Evolutionary conservation across 1,140 invertebrate species (phyloP), one percentile per base, ranked within the genome.

Genomic region (Brachystomella parvula): DNA sequence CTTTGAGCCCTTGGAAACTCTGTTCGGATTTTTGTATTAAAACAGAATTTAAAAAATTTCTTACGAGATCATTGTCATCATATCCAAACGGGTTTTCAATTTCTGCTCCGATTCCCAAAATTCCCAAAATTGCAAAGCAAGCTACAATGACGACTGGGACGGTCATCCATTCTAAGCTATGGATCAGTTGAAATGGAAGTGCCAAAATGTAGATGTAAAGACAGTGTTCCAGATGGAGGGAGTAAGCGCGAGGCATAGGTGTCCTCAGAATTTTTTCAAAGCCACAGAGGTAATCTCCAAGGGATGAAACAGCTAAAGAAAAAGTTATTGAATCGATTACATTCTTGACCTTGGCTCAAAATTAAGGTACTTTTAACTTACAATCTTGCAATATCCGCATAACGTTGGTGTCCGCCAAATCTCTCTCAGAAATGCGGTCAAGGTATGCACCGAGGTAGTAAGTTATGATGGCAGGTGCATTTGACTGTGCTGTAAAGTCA

Each of bases 211-310:
- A 62, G 9, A 70, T 30, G 59, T 64, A 64, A 53, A 65, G 26
- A 15, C 33, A 21, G 26, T 66, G 64, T 2, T 59, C 47, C 3
- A 70, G 56, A 64, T 70, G 68, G 35, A 64, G 28, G 0, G 68
- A 63, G 33, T 70, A 70, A 2, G 61, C 39, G 0, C 63, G 15
- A 2, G 68, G 68, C 9, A 70, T 70, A 2, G 68, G 68, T 24
- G 68, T 70, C 3, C 64, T 24, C 29, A 62, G 53, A 56, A 70
- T 66, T 44, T 64, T 21, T 30, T 70, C 68, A 49, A 70, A 61
- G 1, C 31, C 31, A n/a, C 59, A 57, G 17, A 70, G 32, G 24
- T 47, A 60, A 3, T 64, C 49, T 2, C 62, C 61, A 29, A 70
- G 26, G 24, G 26, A n/a, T 6, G 21, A 21, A 1, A 67, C 3